Percentiles rank a stretch among this genome's conserved stretches.
Conservation (phyloP, 2,113 vertebrate genomes). For the Petroica traversi region DNA sequence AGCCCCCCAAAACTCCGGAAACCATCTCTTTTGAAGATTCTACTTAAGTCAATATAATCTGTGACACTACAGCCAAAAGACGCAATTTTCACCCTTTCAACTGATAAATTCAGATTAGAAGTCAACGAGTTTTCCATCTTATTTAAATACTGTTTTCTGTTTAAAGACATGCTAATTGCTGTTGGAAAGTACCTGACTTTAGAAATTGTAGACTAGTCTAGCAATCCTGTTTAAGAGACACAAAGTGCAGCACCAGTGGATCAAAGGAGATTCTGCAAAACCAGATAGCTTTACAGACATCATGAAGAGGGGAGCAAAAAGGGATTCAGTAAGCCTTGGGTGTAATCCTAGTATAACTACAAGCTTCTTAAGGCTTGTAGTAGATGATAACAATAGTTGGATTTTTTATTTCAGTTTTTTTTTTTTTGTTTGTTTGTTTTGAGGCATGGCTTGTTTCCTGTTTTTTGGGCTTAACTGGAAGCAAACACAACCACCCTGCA, state of each 20-base stretch:
- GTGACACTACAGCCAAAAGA: not conserved
- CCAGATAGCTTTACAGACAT: not conserved
- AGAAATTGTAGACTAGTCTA: not conserved
- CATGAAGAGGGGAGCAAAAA: not conserved
- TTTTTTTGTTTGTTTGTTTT: not conserved
- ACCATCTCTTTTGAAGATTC: not conserved
- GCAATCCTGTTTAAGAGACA: not conserved
- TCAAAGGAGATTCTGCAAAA: not conserved
- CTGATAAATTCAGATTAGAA: not conserved
- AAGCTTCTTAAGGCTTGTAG: not conserved
- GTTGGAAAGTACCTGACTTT: not conserved
- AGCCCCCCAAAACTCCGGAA: rapidly evolving
- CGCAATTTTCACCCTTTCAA: not conserved
- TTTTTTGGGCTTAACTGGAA: not conserved
- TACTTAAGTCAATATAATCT: not conserved
- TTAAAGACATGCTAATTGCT: not conserved
- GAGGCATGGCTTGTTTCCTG: not conserved
- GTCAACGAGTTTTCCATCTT: not conserved
- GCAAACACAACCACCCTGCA: not conserved
- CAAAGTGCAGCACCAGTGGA: not conserved
- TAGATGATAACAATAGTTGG: not conserved
- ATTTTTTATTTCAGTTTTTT: not conserved
- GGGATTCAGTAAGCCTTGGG: not conserved
- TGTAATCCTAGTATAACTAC: not conserved
- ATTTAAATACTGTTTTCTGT: not conserved